Evolutionary conservation across 2,797 vertebrate species (phyloP).

Genomic region (Lithobates pipiens): DNA sequence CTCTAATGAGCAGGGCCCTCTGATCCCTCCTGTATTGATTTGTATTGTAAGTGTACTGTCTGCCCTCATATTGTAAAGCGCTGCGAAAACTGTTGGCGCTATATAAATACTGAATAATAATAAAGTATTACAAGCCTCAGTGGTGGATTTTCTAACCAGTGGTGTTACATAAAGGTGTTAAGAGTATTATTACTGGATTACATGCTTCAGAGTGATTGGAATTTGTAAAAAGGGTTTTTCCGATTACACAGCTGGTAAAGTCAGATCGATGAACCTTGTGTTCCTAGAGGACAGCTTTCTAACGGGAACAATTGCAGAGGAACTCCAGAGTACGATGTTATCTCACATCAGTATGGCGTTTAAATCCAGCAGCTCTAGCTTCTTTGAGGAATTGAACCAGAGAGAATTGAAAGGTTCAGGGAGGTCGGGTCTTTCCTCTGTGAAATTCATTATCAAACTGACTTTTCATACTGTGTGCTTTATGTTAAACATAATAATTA

Average conservation of each 20-base stretch:
- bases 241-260: constrained; percentile 30
- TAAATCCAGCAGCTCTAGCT: constrained; percentile 26
- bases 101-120: too few species aligned
- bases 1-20: too few species aligned
- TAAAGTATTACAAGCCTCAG: not conserved
- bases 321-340: constrained; percentile 30
- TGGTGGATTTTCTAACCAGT: not conserved
- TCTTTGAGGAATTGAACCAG: constrained; percentile 33
- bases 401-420: constrained; percentile 34
- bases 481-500: constrained; percentile 6
- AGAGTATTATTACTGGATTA: constrained; percentile 39
- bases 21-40: too few species aligned
- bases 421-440: constrained; percentile 18
- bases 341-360: constrained; percentile 38
- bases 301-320: constrained; percentile 45
- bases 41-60: too few species aligned
- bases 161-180: not conserved
- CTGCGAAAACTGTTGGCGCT: too few species aligned
- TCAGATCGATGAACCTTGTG: constrained; percentile 48
- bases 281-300: constrained; percentile 31
- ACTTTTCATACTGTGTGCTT: not conserved
- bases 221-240: constrained; percentile 29
- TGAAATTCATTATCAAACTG: constrained; percentile 19
- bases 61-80: too few species aligned
- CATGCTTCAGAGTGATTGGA: constrained; percentile 20